phyloP scores from a whole-genome alignment of 2,113 vertebrate species.

The Syngnathus scovelli region DNA sequence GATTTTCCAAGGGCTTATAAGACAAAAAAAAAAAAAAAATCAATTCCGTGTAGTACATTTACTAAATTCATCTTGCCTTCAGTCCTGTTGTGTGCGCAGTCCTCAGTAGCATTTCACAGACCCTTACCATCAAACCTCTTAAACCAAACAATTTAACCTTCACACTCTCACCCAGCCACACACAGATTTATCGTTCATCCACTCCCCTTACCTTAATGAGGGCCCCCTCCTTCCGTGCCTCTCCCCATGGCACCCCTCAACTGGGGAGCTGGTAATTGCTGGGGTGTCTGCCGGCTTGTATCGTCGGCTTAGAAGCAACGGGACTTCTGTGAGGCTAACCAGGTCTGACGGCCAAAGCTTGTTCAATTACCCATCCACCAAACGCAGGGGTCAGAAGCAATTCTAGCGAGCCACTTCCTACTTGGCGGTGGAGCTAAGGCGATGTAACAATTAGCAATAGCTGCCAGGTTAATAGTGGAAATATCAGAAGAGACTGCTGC shows the following conservation, averaged over 20 bases:
- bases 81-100: slow-evolving; percentile 3
- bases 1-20: slow-evolving; percentile 28
- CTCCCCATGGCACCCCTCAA: slow-evolving; percentile 38
- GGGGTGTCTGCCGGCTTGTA: slow-evolving; percentile 44
- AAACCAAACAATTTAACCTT: slow-evolving; percentile 2
- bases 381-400: slow-evolving; percentile 34
- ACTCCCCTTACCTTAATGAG: slow-evolving; percentile 35
- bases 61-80: slow-evolving; percentile 12
- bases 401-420: slow-evolving; percentile 33
- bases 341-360: slow-evolving; percentile 69
- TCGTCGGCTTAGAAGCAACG: slow-evolving; percentile 58
- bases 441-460: slow-evolving; percentile 52
- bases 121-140: background rate
- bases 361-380: slow-evolving; percentile 68
- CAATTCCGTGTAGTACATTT: slow-evolving; percentile 26
- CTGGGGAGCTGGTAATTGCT: slow-evolving; percentile 56
- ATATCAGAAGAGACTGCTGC: slow-evolving; percentile 8
- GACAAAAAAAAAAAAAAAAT: slow-evolving; percentile 29
- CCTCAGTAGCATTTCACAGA: background rate
- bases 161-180: slow-evolving; percentile 6
- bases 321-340: slow-evolving; percentile 65
- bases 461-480: slow-evolving; percentile 7
- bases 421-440: slow-evolving; percentile 33
- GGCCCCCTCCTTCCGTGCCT: slow-evolving; percentile 13
- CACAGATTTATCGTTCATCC: slow-evolving; percentile 37